Base-by-base conservation (phyloP, 2,797 vertebrate species). In the Lindbergichthys nudifrons region DNA sequence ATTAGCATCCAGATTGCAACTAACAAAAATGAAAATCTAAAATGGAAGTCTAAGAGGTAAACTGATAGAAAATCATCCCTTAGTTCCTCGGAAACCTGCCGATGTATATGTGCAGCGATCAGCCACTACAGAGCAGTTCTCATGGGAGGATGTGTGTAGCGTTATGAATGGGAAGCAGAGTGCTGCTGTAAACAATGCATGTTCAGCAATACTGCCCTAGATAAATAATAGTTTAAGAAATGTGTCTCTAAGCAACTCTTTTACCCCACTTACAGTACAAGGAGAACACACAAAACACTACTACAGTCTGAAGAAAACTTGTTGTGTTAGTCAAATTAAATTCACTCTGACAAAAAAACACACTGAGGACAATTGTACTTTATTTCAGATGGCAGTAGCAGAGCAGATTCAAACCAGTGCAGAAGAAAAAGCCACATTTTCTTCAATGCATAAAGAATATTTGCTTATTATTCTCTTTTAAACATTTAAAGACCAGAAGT, bases 191-290 rank as follows among this genome's bases (percentile, higher is more conserved):
- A 53, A 66, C 18, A 48, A 58, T 85, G 65, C 84, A 57, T n/a
- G 59, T 70, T 83, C 82, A 83, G 87, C 79, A 86, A 32, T 48
- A 50, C 58, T 21, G 67, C 50, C 42, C 30, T 7, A 23, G 73
- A 83, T 83, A 79, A 89, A 87, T 71, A 84, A 79, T 80, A 65
- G 60, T 80, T 86, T 74, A 73, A 73, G 68, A 74, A 81, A 73
- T 68, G 70, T 76, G 74, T 85, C 76, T 78, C 71, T 58, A 18
- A 84, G 82, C 79, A 61, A 58, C 67, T 70, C 6, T 75, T 85
- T 85, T 73, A 68, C 77, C 32, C 30, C 71, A 71, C 81, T 88
- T 79, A 79, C 53, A 70, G 68, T 79, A 79, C 53, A 70, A 68
- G 48, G 19, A 76, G 61, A 60, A 47, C 67, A 62, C 53, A 72